phyloP scores from a whole-genome alignment of 2,888 invertebrate genomes.

The Cephus pulcher region DNA sequence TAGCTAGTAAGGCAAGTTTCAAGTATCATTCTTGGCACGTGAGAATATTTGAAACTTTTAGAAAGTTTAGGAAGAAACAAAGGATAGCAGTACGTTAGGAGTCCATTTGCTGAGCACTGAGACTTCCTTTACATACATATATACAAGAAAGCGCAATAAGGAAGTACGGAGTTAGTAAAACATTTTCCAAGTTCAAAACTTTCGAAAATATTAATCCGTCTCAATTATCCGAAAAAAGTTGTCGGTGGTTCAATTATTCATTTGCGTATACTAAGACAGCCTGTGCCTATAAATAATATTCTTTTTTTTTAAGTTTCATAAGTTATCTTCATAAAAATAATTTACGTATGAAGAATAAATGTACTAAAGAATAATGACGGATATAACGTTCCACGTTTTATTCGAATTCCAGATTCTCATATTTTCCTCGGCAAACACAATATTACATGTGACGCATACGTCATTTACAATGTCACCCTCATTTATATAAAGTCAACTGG shows the following conservation, averaged over 20 bases:
- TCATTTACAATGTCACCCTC: too few species aligned
- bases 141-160: background rate
- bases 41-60: background rate
- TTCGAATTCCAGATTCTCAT: too few species aligned
- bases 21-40: background rate
- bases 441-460: too few species aligned
- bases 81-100: background rate
- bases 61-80: background rate
- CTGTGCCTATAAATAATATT: background rate
- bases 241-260: background rate
- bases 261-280: background rate
- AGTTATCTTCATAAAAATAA: background rate
- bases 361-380: too few species aligned
- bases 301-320: background rate
- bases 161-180: background rate
- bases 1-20: background rate
- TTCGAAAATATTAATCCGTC: background rate
- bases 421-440: too few species aligned
- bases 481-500: too few species aligned
- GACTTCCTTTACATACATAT: background rate
- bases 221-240: background rate
- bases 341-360: too few species aligned
- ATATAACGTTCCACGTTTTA: too few species aligned
- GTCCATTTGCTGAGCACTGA: background rate
- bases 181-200: background rate